Base-by-base conservation (phyloP, 2,888 invertebrate species). In the Ligdia adustata region DNA sequence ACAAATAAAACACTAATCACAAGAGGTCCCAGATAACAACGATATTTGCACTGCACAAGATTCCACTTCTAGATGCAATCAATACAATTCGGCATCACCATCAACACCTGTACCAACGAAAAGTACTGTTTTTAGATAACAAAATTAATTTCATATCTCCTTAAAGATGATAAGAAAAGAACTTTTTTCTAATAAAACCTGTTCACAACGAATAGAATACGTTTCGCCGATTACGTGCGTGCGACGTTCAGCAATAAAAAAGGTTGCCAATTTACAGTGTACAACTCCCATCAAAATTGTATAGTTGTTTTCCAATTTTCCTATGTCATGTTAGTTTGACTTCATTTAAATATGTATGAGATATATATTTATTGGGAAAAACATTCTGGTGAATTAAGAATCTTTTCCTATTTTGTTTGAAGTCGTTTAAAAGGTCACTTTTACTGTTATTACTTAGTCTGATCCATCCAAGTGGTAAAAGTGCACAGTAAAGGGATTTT, bases 91-190 rank as follows among this genome's bases (percentile, higher is more conserved):
- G 66, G 73, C 79, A 81, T 81, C 79, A 79, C 82, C 82, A 76
- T 82, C 69, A 79, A 73, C 82, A 85, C 76, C 72, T 52, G 54
- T 66, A 68, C 55, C 64, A 72, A 71, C 62, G 64, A 73, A 77
- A 64, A 69, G 64, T 79, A 82, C 81, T 74, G 75, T 78, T 75
- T 75, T 74, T 64, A 73, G 77, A 77, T 77, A 79, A 73, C 70
- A 76, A 76, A 71, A 72, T 64, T 72, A 81, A 75, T 86, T 79
- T 82, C 84, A 87, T 87, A 86, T 84, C 82, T 84, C 57, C 71
- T 57, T 61, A 58, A 61, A 64, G 59, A 68, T 70, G 79, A 80
- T 80, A 80, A 75, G 77, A 76, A 74, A 69, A 75, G 69, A 70
- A 62, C 51, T 54, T 40, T 37, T 64, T 69, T 70, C 62, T 66